Percentiles rank a stretch among this genome's conserved stretches.
Evolutionary conservation across 2,113 vertebrate genomes (phyloP).

Genomic region (Notiomystis cincta): DNA sequence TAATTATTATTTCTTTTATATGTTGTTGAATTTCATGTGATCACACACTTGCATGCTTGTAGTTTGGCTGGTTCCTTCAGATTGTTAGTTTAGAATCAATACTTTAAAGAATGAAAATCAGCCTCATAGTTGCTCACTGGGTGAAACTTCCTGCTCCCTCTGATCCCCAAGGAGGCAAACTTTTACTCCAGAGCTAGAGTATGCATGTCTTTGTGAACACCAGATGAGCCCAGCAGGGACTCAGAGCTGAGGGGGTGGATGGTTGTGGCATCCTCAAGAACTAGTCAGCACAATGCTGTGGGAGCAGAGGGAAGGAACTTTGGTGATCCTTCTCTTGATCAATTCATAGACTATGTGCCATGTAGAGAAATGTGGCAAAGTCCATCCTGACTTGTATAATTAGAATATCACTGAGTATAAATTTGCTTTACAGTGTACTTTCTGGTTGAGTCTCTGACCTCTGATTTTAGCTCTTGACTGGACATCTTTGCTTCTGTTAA

Average conservation of each 20-base stretch:
- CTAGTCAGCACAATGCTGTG: background rate
- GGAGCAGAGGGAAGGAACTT: background rate
- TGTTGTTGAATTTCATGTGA: background rate
- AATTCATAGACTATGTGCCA: background rate
- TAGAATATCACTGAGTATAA: background rate
- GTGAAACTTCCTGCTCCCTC: background rate
- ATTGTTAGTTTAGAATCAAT: background rate
- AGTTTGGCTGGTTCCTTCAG: background rate
- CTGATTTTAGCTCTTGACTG: background rate
- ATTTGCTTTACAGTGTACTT: background rate
- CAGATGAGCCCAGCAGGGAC: background rate
- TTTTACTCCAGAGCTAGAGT: background rate
- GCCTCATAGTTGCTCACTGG: background rate
- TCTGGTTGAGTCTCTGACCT: background rate
- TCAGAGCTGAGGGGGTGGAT: background rate
- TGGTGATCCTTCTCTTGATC: background rate
- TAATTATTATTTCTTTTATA: background rate
- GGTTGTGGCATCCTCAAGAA: rapidly evolving
- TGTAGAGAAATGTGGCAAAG: background rate
- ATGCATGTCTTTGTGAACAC: background rate
- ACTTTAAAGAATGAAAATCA: background rate
- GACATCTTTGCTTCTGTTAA: background rate
- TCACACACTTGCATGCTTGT: background rate
- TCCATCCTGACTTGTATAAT: background rate
- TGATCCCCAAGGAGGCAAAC: background rate